phyloP scores from a whole-genome alignment of 23 tunicate genomes.

The Styela plicata region DNA sequence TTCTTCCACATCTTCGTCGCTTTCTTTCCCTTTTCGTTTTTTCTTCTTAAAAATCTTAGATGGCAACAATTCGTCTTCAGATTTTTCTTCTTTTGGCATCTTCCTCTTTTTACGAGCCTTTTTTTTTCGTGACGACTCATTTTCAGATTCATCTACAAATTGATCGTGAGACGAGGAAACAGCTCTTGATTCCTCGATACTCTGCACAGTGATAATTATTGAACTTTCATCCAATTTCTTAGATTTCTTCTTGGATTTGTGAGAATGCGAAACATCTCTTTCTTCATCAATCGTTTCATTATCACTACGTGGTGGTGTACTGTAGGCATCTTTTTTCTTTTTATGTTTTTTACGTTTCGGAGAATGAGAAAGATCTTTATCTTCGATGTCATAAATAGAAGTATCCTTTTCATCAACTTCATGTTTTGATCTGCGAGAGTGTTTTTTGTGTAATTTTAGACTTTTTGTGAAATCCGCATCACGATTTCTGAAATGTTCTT shows the following conservation, averaged over 20 bases:
- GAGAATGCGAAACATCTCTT: neutral
- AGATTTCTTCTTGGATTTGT: neutral
- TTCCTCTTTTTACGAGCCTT: neutral
- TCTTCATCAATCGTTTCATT: neutral
- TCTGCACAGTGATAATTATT: neutral
- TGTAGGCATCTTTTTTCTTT: neutral
- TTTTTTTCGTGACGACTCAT: neutral
- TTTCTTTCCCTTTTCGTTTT: neutral
- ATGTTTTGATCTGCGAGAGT: no score
- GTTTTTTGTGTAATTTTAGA: no score
- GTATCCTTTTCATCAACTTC: no score
- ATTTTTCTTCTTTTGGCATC: neutral
- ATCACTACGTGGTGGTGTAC: neutral
- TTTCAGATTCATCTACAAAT: neutral
- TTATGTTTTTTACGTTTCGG: neutral
- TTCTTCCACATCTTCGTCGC: neutral
- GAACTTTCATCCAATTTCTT: neutral
- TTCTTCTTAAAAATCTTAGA: neutral
- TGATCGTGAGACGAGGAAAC: neutral
- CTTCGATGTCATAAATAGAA: no score
- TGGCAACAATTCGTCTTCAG: neutral
- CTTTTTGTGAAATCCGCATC: no score
- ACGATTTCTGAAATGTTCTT: no score
- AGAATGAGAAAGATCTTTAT: no score
- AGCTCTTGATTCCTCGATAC: neutral